Conservation (phyloP, 2,888 invertebrate genomes). For the Plebejus melissa region DNA sequence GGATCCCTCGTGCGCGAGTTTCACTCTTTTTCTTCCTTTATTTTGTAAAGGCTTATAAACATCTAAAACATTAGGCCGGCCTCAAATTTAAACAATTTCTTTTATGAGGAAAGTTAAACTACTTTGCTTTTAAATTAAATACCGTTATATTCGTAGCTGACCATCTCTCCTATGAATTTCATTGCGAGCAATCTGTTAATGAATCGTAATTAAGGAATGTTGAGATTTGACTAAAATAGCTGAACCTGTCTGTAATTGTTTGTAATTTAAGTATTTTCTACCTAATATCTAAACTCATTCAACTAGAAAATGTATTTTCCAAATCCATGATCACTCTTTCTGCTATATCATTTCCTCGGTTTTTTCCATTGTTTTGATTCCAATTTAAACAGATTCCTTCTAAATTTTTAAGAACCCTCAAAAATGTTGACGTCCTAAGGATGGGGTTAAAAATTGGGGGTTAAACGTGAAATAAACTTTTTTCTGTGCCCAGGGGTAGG, state of each 20-base stretch:
- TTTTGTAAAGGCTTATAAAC: no score
- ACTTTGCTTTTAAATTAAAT: slow-evolving; percentile 5
- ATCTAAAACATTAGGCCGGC: background rate
- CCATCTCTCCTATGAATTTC: background rate
- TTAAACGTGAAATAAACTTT: no score
- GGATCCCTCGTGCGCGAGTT: no score
- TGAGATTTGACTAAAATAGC: background rate
- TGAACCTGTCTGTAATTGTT: background rate
- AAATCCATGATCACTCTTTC: background rate
- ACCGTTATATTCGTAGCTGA: background rate
- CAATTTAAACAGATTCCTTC: no score
- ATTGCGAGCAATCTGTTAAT: no score
- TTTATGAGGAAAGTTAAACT: background rate
- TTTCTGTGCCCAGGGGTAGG: no score
- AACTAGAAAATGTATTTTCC: background rate
- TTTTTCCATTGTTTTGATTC: background rate
- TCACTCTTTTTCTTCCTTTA: no score
- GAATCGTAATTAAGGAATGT: background rate
- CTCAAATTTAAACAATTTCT: background rate
- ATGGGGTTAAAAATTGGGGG: no score
- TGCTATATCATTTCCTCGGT: background rate
- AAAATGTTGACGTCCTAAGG: no score
- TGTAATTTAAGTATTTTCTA: background rate
- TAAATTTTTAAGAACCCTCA: no score
- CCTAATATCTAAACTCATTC: background rate